phyloP scores from a whole-genome alignment of 2,113 vertebrate species.

The Herpetotheres cachinnans region DNA sequence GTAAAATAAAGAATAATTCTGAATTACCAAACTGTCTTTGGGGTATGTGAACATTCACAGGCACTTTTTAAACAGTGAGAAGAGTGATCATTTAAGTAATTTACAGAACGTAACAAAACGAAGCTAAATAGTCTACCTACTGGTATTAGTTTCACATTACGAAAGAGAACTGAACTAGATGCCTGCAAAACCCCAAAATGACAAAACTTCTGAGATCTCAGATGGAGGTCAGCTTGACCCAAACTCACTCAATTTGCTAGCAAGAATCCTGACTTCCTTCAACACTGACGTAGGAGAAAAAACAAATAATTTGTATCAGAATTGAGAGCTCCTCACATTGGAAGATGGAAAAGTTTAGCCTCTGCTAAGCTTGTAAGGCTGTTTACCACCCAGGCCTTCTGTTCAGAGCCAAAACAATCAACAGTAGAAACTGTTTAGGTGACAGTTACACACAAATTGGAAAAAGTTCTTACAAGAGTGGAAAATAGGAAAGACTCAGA shows the following conservation, averaged over 20 bases:
- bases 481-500: slow-evolving; percentile 9
- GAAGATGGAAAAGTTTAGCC: slow-evolving; percentile 28
- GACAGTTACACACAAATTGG: slow-evolving; percentile 17
- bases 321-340: neutral
- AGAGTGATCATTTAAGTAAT: neutral
- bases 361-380: neutral
- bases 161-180: neutral
- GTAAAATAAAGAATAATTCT: neutral
- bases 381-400: slow-evolving; percentile 30
- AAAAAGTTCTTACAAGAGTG: neutral
- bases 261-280: neutral
- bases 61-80: neutral
- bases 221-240: slow-evolving; percentile 57
- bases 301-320: slow-evolving; percentile 16
- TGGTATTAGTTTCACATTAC: neutral
- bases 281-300: neutral
- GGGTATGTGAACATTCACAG: neutral
- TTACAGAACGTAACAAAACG: neutral
- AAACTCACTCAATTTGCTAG: neutral
- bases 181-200: neutral
- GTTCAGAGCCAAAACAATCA: slow-evolving; percentile 13
- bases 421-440: neutral
- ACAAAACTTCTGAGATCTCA: neutral
- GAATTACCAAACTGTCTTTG: neutral
- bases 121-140: neutral